Conservation (phyloP, 2,888 invertebrate genomes). For the Apodemia mormo region DNA sequence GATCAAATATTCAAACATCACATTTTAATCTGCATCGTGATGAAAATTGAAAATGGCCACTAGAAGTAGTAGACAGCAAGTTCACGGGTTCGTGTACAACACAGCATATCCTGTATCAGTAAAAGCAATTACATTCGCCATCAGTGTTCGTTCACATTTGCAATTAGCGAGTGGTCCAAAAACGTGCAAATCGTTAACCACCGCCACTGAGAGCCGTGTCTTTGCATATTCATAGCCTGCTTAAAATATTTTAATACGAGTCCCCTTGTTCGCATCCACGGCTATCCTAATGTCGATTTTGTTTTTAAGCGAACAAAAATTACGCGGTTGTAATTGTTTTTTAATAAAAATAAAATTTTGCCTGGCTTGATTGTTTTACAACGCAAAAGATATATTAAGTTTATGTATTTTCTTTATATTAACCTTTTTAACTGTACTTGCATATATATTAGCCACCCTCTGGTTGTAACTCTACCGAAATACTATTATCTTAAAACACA, state of each 20-base stretch:
- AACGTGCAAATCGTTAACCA: constrained; percentile 80
- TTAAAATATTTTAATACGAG: constrained; percentile 81
- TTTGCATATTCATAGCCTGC: constrained; percentile 81
- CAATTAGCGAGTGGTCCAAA: constrained; percentile 79
- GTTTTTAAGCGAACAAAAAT: constrained; percentile 46
- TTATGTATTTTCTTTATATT: too few species aligned
- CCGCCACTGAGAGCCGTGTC: constrained; percentile 72
- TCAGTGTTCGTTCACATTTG: constrained; percentile 79
- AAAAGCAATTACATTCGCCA: constrained; percentile 77
- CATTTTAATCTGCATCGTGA: not conserved
- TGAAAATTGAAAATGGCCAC: constrained; percentile 5
- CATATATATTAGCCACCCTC: too few species aligned
- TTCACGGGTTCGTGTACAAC: constrained; percentile 57
- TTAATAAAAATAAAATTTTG: constrained; percentile 27
- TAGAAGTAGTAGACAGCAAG: constrained; percentile 32
- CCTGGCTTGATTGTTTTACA: not conserved
- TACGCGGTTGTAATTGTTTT: constrained; percentile 31
- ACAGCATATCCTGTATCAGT: constrained; percentile 63
- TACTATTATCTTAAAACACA: not conserved
- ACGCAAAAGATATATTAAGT: not conserved
- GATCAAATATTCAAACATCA: not conserved
- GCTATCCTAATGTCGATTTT: constrained; percentile 73
- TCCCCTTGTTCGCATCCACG: constrained; percentile 62
- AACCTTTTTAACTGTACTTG: too few species aligned
- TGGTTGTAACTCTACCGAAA: too few species aligned